Evolutionary conservation across 2,797 vertebrate genomes (phyloP).

Genomic region (Mormyrops attenuatus): DNA sequence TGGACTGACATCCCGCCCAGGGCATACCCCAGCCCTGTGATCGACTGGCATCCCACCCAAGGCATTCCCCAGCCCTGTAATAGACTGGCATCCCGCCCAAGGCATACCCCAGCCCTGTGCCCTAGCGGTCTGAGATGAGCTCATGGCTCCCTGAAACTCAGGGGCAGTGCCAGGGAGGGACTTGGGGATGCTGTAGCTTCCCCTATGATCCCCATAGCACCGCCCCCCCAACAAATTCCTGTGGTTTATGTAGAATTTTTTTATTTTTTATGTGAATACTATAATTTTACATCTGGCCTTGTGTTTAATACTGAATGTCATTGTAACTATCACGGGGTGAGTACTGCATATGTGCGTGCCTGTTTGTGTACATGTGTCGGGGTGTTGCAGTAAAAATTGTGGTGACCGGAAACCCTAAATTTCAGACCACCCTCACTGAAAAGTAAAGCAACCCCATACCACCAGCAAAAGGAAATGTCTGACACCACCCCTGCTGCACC

Average conservation of each 20-base stretch:
- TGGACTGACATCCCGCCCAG: no score
- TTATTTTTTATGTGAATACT: background rate
- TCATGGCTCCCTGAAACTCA: background rate
- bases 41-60: no score
- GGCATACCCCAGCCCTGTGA: no score
- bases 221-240: background rate
- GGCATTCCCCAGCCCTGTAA: no score
- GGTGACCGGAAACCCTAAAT: background rate
- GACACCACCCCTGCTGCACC: background rate
- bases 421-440: background rate
- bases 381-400: background rate
- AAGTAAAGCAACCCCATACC: background rate
- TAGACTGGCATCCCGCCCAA: background rate
- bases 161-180: background rate
- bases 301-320: background rate
- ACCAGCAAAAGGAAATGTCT: background rate
- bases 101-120: background rate
- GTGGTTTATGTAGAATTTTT: background rate
- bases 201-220: background rate
- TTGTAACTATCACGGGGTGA: background rate
- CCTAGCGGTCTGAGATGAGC: background rate
- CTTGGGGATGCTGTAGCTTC: background rate
- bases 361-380: background rate
- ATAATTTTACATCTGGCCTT: background rate
- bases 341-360: background rate